Percentiles rank a stretch among this genome's conserved stretches.
These are phyloP conservation scores for Lithobius niger DNA, from an alignment of 1,140 invertebrate genomes.

Conservation along the genomic window DNA sequence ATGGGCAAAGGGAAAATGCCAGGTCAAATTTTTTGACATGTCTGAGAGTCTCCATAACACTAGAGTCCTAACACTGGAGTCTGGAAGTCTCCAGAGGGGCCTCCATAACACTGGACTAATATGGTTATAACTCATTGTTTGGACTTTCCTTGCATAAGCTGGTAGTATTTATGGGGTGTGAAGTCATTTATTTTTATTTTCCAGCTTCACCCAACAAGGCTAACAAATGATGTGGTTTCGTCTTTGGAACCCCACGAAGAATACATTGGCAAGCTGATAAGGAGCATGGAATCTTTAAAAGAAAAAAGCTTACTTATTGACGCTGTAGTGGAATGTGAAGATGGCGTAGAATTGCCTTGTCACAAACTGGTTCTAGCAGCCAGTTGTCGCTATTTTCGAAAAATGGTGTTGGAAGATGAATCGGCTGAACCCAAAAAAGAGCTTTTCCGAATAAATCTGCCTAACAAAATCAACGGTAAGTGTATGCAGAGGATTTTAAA, in stretches of 20 bases:
- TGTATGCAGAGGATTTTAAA: neutral
- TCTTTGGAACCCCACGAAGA: neutral
- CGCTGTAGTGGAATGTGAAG: neutral
- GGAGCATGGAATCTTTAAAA: neutral
- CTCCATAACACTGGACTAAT: too few relatives aligned
- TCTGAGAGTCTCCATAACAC: too few relatives aligned
- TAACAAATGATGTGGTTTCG: neutral
- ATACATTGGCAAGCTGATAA: neutral
- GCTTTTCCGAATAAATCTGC: neutral
- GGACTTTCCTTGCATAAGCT: too few relatives aligned
- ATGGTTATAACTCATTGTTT: too few relatives aligned
- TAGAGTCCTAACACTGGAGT: too few relatives aligned
- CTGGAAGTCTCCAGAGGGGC: too few relatives aligned
- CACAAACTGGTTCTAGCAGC: neutral
- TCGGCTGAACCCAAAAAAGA: neutral
- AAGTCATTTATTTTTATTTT: too few relatives aligned
- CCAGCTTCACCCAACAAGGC: neutral
- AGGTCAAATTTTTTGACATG: too few relatives aligned
- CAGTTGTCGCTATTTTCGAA: neutral
- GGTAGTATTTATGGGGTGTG: too few relatives aligned
- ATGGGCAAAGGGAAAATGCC: too few relatives aligned
- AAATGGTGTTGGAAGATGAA: neutral
- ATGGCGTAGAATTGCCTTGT: neutral
- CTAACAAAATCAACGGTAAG: neutral
- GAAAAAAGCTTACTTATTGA: neutral